Percentiles rank a stretch among this genome's conserved stretches.
Evolutionary conservation across 1,140 invertebrate genomes (phyloP).

Genomic region (Rhopalosiphum maidis): DNA sequence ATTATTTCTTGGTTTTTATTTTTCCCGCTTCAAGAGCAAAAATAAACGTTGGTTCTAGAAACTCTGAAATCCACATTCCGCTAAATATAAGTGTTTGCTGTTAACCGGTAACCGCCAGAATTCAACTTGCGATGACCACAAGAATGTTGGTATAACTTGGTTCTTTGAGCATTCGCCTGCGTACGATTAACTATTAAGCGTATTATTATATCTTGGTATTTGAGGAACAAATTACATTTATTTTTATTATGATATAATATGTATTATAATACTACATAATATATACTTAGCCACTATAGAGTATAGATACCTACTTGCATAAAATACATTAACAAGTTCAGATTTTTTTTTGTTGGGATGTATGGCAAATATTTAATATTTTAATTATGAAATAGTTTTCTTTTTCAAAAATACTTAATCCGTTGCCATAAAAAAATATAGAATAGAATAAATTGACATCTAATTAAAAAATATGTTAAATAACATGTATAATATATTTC

Average conservation of each 20-base stretch:
- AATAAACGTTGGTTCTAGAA: conserved; percentile 1
- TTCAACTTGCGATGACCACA: conserved; percentile 4
- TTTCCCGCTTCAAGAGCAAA: background rate
- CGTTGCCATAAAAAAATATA: background rate
- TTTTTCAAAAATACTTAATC: background rate
- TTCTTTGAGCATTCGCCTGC: background rate
- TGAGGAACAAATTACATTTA: background rate
- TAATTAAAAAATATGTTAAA: background rate
- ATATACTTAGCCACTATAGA: background rate
- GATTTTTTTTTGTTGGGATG: background rate
- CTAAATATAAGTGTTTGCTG: background rate
- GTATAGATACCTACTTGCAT: background rate
- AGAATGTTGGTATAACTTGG: background rate
- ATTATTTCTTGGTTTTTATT: background rate
- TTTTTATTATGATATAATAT: background rate
- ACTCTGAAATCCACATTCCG: conserved; percentile 32
- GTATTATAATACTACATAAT: background rate
- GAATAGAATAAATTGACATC: background rate
- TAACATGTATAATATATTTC: too few relatives aligned
- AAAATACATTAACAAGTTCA: background rate
- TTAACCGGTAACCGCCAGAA: background rate
- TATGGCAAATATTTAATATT: background rate
- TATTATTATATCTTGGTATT: background rate
- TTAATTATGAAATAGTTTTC: background rate
- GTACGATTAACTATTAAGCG: background rate